These are phyloP conservation scores for Saturnia japonica DNA, from an alignment of 2,888 invertebrate species.

Conservation along the genomic window DNA sequence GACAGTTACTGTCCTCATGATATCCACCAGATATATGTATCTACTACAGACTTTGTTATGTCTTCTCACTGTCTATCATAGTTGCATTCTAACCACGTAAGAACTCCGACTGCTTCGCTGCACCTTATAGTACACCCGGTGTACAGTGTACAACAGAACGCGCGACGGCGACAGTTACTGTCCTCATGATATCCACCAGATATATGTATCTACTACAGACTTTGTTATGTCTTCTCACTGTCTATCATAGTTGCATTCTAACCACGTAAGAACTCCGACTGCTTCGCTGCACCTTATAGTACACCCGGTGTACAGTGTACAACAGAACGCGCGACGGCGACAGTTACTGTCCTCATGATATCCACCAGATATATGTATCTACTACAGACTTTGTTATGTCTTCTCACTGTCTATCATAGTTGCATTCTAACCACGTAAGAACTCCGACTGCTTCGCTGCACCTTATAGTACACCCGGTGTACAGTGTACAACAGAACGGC, in stretches of 20 bases:
- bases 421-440: neutral
- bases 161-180: neutral
- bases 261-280: neutral
- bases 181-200: neutral
- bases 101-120: neutral
- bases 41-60: neutral
- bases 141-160: neutral
- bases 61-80: neutral
- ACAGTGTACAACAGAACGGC: neutral
- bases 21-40: neutral
- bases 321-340: neutral
- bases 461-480: no score
- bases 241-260: neutral
- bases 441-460: neutral
- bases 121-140: no score
- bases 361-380: neutral
- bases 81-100: neutral
- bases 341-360: neutral
- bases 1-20: neutral
- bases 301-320: neutral
- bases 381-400: neutral
- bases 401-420: neutral
- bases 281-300: neutral
- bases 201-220: neutral
- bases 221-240: neutral